Evolutionary conservation across 2,888 invertebrate genomes (phyloP).

Genomic region (Pterostichus niger): DNA sequence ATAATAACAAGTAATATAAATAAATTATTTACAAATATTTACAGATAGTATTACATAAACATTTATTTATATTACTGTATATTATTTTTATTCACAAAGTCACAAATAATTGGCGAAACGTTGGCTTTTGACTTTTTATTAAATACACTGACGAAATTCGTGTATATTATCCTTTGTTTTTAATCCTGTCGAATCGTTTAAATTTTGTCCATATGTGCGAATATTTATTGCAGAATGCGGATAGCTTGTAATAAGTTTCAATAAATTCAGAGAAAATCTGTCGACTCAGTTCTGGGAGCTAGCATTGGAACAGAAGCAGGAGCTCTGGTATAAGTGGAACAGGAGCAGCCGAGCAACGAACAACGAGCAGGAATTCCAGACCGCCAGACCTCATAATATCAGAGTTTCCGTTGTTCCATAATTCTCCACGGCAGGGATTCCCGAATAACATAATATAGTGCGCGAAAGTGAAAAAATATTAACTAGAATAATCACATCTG

Average conservation of each 20-base stretch:
- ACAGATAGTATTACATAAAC: neutral
- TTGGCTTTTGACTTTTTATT: too few relatives aligned
- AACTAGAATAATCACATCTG: conserved; percentile 64
- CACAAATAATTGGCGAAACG: too few relatives aligned
- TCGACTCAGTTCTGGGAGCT: conserved; percentile 8
- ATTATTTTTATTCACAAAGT: too few relatives aligned
- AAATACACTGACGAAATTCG: too few relatives aligned
- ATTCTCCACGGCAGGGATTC: conserved; percentile 51
- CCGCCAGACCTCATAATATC: conserved; percentile 52
- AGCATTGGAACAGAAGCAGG: neutral
- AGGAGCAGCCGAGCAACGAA: conserved; percentile 7
- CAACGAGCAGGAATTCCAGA: conserved; percentile 37
- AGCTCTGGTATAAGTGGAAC: neutral
- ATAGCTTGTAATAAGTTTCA: neutral
- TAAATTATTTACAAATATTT: too few relatives aligned
- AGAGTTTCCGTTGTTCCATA: conserved; percentile 54
- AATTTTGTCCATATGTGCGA: neutral
- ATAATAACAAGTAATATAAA: too few relatives aligned
- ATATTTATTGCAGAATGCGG: neutral
- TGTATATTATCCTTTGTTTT: too few relatives aligned
- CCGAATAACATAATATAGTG: conserved; percentile 57
- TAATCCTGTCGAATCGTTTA: too few relatives aligned
- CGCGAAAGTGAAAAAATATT: conserved; percentile 59
- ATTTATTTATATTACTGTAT: too few relatives aligned
- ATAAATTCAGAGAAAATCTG: conserved; percentile 39